Evolutionary conservation across 2,888 invertebrate species (phyloP), one percentile per base, ranked within the genome.

Genomic region (Cataglyphis livida): DNA sequence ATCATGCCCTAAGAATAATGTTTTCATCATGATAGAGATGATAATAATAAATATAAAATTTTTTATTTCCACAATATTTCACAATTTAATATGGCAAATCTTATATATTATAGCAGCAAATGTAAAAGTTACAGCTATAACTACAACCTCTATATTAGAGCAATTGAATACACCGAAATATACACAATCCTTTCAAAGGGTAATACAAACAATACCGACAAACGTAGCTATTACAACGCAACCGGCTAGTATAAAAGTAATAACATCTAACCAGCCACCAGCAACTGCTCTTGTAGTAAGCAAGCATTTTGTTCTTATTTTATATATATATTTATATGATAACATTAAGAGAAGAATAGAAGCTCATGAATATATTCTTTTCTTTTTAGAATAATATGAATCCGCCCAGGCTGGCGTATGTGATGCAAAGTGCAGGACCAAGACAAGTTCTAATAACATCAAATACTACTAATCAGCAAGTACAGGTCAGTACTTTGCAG

Each of bases 381-480:
- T 61, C 44, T 89, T 57, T 92, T 70, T 83, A 94, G 94, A 94
- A 93, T 88, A 94, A 93, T 88, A 91, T 92, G 86, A 93, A 90
- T 84, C 89, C 92, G 35, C 91, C 92, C 64, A 92, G 93, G 85
- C 76, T 94, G 79, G 87, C 94, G 6, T 94, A 94, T 54, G 92
- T 94, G n/a, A 93, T 94, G 93, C 94, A 93, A 78, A 90, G 92
- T 48, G 89, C 91, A 7, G 92, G 91, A 41, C 83, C 92, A 25
- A 92, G 93, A 86, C 94, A 93, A 90, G 89, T 94, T 76, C 76
- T 94, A 35, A 92, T 94, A 87, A 85, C 94, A 75, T 87, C 92
- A 41, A 92, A 89, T 86, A 73, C 92, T 86, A 73, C 92, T n/a
- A 91, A 90, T 84, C 88, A 91, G 6, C 54, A 35, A 85, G 94